Percentiles rank a stretch among this genome's conserved stretches.
phyloP scores from a whole-genome alignment of 2,113 vertebrate genomes.

The Amazona guildingii region DNA sequence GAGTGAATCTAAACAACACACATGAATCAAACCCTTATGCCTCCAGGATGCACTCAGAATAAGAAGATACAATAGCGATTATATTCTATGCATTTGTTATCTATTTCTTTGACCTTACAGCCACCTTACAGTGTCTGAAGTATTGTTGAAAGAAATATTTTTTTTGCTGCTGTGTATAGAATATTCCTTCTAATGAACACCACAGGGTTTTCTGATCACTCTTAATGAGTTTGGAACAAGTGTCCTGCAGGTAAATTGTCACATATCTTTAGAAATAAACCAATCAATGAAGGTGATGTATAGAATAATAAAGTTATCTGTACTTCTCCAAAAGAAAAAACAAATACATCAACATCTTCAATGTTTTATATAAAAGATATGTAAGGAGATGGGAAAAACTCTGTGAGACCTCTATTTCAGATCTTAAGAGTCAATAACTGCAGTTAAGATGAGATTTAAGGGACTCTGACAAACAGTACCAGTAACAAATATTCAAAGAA shows the following conservation, averaged over 20 bases:
- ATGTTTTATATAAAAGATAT: background rate
- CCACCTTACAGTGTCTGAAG: slow-evolving; percentile 48
- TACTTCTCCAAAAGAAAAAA: slow-evolving; percentile 25
- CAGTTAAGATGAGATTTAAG: slow-evolving; percentile 43
- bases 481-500: slow-evolving; percentile 16
- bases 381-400: slow-evolving; percentile 5
- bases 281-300: slow-evolving; percentile 45
- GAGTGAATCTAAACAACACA: background rate
- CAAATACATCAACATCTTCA: slow-evolving; percentile 39
- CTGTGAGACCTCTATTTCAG: background rate
- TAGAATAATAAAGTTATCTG: slow-evolving; percentile 21
- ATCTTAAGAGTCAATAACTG: background rate
- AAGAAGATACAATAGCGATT: slow-evolving; percentile 32
- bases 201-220: slow-evolving; percentile 70
- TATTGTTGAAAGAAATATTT: slow-evolving; percentile 41
- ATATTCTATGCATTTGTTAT: slow-evolving; percentile 34
- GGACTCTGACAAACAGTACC: background rate
- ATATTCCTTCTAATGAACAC: slow-evolving; percentile 73
- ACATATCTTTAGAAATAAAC: slow-evolving; percentile 66
- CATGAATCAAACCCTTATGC: background rate
- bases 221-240: slow-evolving; percentile 66
- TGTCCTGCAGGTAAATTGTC: slow-evolving; percentile 64
- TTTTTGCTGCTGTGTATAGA: slow-evolving; percentile 44
- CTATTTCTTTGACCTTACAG: slow-evolving; percentile 68
- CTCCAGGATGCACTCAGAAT: slow-evolving; percentile 16